Evolutionary conservation across 2,888 invertebrate genomes (phyloP), one percentile per base, ranked within the genome.

Genomic region (Apoda limacodes): DNA sequence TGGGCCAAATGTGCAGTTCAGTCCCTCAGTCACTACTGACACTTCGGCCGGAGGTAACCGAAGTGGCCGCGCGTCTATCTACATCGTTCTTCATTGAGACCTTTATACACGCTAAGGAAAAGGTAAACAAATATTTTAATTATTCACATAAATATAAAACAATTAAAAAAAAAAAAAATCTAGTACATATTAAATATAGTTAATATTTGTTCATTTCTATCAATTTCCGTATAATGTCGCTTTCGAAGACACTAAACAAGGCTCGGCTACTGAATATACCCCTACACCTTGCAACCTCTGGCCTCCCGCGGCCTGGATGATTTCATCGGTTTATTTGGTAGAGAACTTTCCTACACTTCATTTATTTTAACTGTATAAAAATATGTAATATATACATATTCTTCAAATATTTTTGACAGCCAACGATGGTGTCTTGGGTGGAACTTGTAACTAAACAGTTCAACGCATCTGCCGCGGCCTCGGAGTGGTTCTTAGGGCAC

Each of bases 381-480:
- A n/a, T n/a, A n/a, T n/a, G n/a, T n/a, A n/a, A n/a, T n/a, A n/a
- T n/a, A 17, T 17, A 17, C 17, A 6, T 17, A 25, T 6, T 7
- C 9, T 10, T 19, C 4, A 25, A 14, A 19, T 12, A 11, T 23
- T 14, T 2, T 13, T 31, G 7, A 19, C 12, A 10, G 14, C 95
- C 96, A 4, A 96, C 95, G 1, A 95, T 96, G 93, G 92, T 95
- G 23, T 93, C 96, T 44, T 97, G 96, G 96, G 95, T 96, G 35
- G 96, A 97, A 63, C 67, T 96, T 39, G 84, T 96, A 15, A 96
- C 95, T 5, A 97, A 97, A 56, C 95, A 95, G 67, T 95, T 96
- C 64, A 95, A 94, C 68, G 88, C 92, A 22, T 95, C 94, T 25
- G 89, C 91, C 43, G 90, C 91, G 30, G 93, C 93, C 2, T 92